Evolutionary conservation across 1,140 invertebrate genomes (phyloP).

Genomic region (Cyclargus thomasi): DNA sequence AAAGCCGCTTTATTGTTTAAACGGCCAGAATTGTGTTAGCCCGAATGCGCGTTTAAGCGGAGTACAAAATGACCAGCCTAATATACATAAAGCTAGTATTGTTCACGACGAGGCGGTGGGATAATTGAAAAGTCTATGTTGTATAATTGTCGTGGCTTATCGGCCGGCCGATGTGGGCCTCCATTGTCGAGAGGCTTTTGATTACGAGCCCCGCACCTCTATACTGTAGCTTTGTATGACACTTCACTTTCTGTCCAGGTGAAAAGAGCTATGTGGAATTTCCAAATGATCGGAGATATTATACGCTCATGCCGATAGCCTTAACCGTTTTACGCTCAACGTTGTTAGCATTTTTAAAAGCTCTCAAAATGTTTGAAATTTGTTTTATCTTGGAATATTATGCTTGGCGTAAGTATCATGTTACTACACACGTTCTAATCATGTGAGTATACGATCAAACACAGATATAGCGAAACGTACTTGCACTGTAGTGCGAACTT

Average conservation of each 20-base stretch:
- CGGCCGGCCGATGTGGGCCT: conserved; percentile 66
- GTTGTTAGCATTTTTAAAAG: background rate
- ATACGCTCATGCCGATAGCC: background rate
- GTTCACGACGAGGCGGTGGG: conserved; percentile 61
- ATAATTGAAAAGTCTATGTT: conserved; percentile 75
- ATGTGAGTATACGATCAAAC: no score
- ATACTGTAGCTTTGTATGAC: conserved; percentile 69
- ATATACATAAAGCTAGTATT: conserved; percentile 70
- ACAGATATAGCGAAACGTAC: no score
- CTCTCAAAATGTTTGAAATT: background rate
- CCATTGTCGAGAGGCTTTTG: conserved; percentile 73
- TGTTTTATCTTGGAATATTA: background rate
- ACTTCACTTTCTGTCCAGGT: conserved; percentile 60
- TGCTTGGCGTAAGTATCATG: no score
- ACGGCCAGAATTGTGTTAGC: conserved; percentile 27
- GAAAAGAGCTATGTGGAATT: conserved; percentile 33
- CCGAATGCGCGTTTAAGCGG: conserved; percentile 47
- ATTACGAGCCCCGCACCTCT: conserved; percentile 60
- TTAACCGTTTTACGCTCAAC: background rate
- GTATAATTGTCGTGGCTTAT: conserved; percentile 74
- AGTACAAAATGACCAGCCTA: conserved; percentile 65
- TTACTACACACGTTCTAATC: no score
- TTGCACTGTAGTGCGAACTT: no score
- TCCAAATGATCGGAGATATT: conserved; percentile 7
- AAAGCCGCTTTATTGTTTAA: conserved; percentile 27